phyloP scores from a whole-genome alignment of 2,888 invertebrate species.

The Labia minor region DNA sequence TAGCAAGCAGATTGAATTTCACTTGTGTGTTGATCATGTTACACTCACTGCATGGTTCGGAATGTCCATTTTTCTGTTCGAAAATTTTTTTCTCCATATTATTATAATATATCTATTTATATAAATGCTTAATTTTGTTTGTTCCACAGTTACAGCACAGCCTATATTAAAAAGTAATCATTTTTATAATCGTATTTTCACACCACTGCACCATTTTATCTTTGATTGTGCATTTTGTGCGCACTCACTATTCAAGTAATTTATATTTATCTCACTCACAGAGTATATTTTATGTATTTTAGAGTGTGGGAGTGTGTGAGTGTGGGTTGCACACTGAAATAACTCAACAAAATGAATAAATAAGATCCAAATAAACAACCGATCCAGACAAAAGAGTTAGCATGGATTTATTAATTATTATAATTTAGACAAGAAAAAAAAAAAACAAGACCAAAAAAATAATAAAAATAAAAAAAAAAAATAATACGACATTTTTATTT shows the following conservation, averaged over 20 bases:
- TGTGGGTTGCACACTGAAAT: slow-evolving; percentile 20
- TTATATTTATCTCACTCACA: slow-evolving; percentile 23
- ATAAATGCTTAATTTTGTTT: slow-evolving; percentile 26
- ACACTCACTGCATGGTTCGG: slow-evolving; percentile 26
- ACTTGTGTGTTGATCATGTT: slow-evolving; percentile 21
- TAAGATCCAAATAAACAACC: background rate
- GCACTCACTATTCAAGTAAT: slow-evolving; percentile 22
- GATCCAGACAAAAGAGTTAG: background rate
- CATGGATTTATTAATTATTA: background rate
- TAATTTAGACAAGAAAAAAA: no score
- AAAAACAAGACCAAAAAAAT: no score
- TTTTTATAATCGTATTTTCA: slow-evolving; percentile 19
- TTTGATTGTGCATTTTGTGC: slow-evolving; percentile 27
- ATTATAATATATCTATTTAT: slow-evolving; percentile 23
- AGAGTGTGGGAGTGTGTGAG: slow-evolving; percentile 26
- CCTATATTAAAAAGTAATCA: slow-evolving; percentile 23
- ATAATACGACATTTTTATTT: background rate
- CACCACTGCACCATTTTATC: slow-evolving; percentile 27
- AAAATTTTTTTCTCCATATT: slow-evolving; percentile 18
- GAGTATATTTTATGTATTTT: slow-evolving; percentile 22
- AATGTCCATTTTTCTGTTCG: slow-evolving; percentile 22
- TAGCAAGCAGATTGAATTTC: slow-evolving; percentile 5
- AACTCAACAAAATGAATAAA: slow-evolving; percentile 7
- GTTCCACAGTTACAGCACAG: slow-evolving; percentile 27
- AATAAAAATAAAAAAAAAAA: no score